These are phyloP conservation scores for Thera obeliscata DNA, from an alignment of 2,888 invertebrate species.

Conservation along the genomic window DNA sequence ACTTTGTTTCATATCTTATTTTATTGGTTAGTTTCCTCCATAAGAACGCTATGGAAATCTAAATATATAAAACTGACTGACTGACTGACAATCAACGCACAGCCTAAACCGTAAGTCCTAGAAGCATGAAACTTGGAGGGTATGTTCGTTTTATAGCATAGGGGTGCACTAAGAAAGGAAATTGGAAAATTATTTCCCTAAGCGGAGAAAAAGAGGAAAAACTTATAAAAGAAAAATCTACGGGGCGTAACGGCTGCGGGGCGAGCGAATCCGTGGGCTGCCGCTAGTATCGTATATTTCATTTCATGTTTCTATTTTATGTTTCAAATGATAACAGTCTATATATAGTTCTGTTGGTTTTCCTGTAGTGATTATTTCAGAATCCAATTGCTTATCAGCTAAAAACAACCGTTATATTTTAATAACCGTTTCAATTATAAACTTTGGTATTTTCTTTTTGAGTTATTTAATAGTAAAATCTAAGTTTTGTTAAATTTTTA, in stretches of 20 bases:
- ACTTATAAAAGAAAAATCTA: too few species aligned
- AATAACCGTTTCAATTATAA: constrained; percentile 8
- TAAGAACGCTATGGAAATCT: neutral
- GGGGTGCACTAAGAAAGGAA: too few species aligned
- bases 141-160: too few species aligned
- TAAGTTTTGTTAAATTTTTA: neutral
- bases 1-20: neutral
- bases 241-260: too few species aligned
- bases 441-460: constrained; percentile 8
- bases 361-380: constrained; percentile 34
- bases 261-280: too few species aligned
- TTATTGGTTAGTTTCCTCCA: neutral
- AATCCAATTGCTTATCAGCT: constrained; percentile 16
- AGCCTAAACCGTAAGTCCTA: too few species aligned
- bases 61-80: too few species aligned
- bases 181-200: too few species aligned
- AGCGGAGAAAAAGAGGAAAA: too few species aligned
- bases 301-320: neutral
- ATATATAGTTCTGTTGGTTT: constrained; percentile 23
- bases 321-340: constrained; percentile 4
- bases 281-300: neutral
- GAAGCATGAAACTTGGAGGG: too few species aligned
- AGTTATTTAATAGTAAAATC: neutral
- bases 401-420: constrained; percentile 21
- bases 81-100: too few species aligned